Evolutionary conservation across 2,797 vertebrate species (phyloP).

Genomic region (Naso thynnoides): DNA sequence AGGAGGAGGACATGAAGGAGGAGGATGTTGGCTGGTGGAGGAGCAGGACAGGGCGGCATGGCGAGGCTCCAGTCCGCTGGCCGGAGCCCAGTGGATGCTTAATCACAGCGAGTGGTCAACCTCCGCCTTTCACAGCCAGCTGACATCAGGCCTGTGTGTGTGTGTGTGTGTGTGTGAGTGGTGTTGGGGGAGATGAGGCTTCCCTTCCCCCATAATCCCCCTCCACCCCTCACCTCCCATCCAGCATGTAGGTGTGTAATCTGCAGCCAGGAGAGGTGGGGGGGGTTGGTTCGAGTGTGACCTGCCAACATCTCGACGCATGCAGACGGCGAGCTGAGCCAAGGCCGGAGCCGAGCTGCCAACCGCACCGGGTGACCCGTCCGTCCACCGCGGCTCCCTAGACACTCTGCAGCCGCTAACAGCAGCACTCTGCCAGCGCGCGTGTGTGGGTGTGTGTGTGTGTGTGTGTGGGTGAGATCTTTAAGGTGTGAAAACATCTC

Average conservation of each 20-base stretch:
- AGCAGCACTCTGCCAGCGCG: slow-evolving; percentile 37
- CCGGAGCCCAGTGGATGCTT: slow-evolving; percentile 92
- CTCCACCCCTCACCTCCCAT: slow-evolving; percentile 33
- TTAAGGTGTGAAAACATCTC: slow-evolving; percentile 65
- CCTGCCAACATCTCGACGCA: slow-evolving; percentile 77
- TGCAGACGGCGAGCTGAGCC: slow-evolving; percentile 70
- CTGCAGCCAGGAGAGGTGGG: slow-evolving; percentile 56
- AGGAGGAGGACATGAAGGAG: slow-evolving; percentile 28
- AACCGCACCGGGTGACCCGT: slow-evolving; percentile 73
- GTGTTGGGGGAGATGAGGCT: slow-evolving; percentile 75
- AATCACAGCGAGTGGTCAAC: slow-evolving; percentile 81
- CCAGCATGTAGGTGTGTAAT: slow-evolving; percentile 80
- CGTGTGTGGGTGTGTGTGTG: slow-evolving; percentile 34
- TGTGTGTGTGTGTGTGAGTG: slow-evolving; percentile 50
- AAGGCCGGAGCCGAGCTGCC: slow-evolving; percentile 74
- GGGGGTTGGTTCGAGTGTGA: slow-evolving; percentile 32
- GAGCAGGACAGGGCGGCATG: slow-evolving; percentile 80
- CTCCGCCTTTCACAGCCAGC: slow-evolving; percentile 93
- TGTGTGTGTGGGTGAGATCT: slow-evolving; percentile 23
- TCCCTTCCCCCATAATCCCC: slow-evolving; percentile 16
- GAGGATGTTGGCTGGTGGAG: slow-evolving; percentile 68
- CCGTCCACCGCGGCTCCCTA: slow-evolving; percentile 51
- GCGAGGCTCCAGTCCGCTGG: slow-evolving; percentile 93
- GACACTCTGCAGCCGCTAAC: slow-evolving; percentile 47
- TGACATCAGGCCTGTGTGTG: slow-evolving; percentile 91